phyloP scores from a whole-genome alignment of 1,140 invertebrate species.

The Procambarus clarkii region DNA sequence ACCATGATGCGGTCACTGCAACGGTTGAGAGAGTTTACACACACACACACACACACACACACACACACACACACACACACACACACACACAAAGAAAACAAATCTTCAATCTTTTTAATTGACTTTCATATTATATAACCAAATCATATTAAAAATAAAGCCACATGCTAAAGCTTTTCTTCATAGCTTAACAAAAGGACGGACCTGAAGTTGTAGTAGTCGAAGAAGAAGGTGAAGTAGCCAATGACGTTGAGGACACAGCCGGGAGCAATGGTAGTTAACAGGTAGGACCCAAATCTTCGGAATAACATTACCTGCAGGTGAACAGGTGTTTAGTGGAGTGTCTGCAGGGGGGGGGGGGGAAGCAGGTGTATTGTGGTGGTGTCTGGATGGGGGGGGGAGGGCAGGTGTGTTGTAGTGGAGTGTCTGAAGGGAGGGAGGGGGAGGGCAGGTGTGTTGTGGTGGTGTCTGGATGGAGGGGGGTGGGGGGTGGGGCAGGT shows the following conservation, averaged over 20 bases:
- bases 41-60: no score
- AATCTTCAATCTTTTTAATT: no score
- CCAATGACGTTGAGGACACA: constrained; percentile 15
- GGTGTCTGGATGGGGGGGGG: no score
- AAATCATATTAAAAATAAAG: neutral
- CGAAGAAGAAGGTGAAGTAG: constrained; percentile 7
- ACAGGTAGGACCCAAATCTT: constrained; percentile 14
- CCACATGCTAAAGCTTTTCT: no score
- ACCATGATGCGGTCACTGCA: constrained; percentile 36
- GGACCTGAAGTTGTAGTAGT: constrained; percentile 27
- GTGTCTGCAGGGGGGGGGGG: neutral
- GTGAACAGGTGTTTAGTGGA: neutral
- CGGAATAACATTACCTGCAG: constrained; percentile 10
- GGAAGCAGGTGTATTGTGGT: no score
- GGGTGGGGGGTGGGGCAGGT: neutral
- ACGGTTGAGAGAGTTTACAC: neutral
- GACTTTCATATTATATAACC: neutral
- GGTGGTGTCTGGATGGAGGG: no score
- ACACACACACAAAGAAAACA: no score
- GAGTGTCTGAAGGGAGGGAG: neutral
- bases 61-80: no score
- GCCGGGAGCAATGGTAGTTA: constrained; percentile 18
- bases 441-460: neutral
- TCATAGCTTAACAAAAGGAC: neutral
- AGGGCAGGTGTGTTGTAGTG: neutral